Percentiles rank a stretch among this genome's conserved stretches.
These are phyloP conservation scores for Dromococcyx pavoninus DNA, from an alignment of 2,797 vertebrate species.

Conservation along the genomic window DNA sequence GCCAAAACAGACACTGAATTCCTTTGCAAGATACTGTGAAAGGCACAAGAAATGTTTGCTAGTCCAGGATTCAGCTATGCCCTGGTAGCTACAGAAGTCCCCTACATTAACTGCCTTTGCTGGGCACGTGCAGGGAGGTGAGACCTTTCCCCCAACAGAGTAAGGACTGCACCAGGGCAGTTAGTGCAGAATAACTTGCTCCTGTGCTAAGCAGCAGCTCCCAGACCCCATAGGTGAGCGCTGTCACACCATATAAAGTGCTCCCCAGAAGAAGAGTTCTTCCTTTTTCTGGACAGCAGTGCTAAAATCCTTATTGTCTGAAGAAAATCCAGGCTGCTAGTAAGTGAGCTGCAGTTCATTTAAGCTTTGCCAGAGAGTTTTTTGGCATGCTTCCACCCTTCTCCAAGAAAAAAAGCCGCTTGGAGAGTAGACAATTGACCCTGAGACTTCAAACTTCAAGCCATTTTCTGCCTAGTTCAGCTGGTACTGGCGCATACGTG, in stretches of 20 bases:
- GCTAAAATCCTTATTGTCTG: neutral
- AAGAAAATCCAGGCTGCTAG: neutral
- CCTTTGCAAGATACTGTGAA: neutral
- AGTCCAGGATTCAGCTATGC: neutral
- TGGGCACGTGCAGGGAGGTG: neutral
- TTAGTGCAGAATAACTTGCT: neutral
- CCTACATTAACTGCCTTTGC: neutral
- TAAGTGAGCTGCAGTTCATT: conserved; percentile 41
- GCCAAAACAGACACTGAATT: neutral
- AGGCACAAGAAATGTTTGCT: neutral
- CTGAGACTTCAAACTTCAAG: conserved; percentile 14
- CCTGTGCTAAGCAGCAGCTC: neutral
- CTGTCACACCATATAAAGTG: fast-evolving
- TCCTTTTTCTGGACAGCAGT: neutral
- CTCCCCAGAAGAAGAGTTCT: neutral
- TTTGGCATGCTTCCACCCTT: conserved; percentile 48
- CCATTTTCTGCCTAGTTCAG: conserved; percentile 46
- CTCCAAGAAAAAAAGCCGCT: conserved; percentile 14
- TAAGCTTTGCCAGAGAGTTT: conserved; percentile 59
- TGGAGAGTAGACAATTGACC: conserved; percentile 62
- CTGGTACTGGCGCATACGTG: neutral
- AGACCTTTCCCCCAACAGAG: neutral
- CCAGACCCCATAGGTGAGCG: neutral
- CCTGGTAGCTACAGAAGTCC: neutral
- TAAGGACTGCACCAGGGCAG: neutral